These are phyloP conservation scores for Microctenopoma lineatum DNA, from an alignment of 2,797 vertebrate genomes.

Conservation along the genomic window DNA sequence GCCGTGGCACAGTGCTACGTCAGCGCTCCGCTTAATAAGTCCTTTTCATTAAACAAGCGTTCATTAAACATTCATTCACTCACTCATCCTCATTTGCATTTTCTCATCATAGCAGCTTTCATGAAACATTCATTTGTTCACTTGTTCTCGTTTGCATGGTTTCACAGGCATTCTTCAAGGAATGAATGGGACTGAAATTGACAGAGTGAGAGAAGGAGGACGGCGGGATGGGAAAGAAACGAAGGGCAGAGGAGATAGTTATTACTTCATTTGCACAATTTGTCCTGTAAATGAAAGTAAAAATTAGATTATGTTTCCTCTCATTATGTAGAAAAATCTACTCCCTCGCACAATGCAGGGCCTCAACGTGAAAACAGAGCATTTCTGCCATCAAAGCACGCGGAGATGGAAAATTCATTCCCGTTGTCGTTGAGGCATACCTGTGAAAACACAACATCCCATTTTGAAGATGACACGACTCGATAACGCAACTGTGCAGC, in stretches of 20 bases:
- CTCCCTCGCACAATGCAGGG: conserved; percentile 52
- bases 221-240: conserved; percentile 9
- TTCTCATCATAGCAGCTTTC: conserved; percentile 80
- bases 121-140: conserved; percentile 83
- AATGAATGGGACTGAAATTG: conserved; percentile 55
- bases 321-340: conserved; percentile 34
- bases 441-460: conserved; percentile 25
- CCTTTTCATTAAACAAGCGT: conserved; percentile 84
- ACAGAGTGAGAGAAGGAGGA: conserved; percentile 27
- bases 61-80: conserved; percentile 84
- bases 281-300: conserved; percentile 71
- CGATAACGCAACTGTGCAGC: conserved; percentile 21
- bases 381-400: conserved; percentile 44
- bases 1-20: conserved; percentile 65
- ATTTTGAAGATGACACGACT: conserved; percentile 41
- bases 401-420: conserved; percentile 29
- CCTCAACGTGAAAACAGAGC: conserved; percentile 50
- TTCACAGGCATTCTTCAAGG: conserved; percentile 66
- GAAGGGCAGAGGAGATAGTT: conserved; percentile 43
- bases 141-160: conserved; percentile 75
- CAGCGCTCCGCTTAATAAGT: conserved; percentile 82
- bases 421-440: conserved; percentile 38
- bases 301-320: conserved; percentile 72
- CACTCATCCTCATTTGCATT: conserved; percentile 81
- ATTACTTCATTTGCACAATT: conserved; percentile 70